Conservation (phyloP, 2,888 invertebrate species). For the Drosophila nigricruria region DNA sequence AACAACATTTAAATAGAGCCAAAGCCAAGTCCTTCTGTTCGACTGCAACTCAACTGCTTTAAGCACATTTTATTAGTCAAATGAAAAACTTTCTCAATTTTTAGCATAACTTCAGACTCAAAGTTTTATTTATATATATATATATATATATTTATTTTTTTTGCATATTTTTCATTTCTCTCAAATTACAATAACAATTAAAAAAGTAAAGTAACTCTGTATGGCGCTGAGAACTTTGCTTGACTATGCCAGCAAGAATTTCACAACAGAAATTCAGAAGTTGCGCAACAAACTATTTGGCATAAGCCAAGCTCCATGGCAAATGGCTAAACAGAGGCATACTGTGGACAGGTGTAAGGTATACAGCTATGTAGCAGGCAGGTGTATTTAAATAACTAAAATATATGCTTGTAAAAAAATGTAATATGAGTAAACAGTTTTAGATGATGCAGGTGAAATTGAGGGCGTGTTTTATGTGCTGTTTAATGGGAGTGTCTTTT, state of each 20-base stretch:
- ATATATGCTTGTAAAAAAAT: no score
- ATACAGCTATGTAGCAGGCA: no score
- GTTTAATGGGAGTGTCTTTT: no score
- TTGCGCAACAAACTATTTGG: neutral
- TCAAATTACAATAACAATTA: neutral
- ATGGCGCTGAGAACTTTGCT: neutral
- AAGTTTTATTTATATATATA: neutral
- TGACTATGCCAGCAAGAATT: neutral
- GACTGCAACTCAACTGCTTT: neutral
- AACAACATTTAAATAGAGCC: no score
- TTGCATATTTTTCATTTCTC: neutral
- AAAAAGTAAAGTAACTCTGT: neutral
- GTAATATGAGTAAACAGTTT: no score
- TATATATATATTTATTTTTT: no score
- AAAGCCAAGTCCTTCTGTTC: no score
- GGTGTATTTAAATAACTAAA: no score
- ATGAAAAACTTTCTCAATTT: neutral
- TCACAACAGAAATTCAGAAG: neutral
- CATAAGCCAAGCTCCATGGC: neutral
- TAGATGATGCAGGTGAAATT: no score
- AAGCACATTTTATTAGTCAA: neutral
- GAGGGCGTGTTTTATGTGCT: no score
- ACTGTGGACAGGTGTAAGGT: no score
- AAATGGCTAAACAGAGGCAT: no score
- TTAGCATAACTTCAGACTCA: neutral